These are phyloP conservation scores for Tichodroma muraria DNA, from an alignment of 2,113 vertebrate genomes.

Conservation along the genomic window DNA sequence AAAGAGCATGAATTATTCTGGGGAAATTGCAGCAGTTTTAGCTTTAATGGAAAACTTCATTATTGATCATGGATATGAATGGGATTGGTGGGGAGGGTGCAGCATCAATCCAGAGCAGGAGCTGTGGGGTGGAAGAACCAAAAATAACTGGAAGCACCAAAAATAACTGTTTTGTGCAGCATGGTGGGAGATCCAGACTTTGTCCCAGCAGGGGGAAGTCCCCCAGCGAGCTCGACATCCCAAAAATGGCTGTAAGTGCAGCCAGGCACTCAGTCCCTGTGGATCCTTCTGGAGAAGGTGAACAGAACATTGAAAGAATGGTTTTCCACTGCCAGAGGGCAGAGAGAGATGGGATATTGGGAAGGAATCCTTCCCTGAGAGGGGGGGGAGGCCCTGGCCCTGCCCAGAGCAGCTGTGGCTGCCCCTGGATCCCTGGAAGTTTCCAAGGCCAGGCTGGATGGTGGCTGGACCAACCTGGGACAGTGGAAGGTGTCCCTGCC, in stretches of 20 bases:
- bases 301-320: background rate
- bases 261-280: accelerated
- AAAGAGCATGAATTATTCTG: background rate
- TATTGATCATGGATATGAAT: accelerated
- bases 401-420: background rate
- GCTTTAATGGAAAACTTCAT: background rate
- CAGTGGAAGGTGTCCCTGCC: accelerated
- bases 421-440: background rate
- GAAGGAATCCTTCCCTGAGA: accelerated
- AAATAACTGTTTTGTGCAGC: background rate
- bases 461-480: accelerated
- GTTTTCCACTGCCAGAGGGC: background rate
- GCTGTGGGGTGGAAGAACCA: background rate
- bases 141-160: too few species aligned
- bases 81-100: background rate
- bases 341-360: accelerated
- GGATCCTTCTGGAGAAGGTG: background rate
- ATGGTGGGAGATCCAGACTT: background rate
- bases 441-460: accelerated
- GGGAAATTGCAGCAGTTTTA: background rate
- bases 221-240: background rate
- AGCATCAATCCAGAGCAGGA: background rate
- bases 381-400: background rate
- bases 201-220: background rate
- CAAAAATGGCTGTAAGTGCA: background rate